Base-by-base conservation (phyloP, 2,797 vertebrate genomes). In the Leucoraja ocellata region DNA sequence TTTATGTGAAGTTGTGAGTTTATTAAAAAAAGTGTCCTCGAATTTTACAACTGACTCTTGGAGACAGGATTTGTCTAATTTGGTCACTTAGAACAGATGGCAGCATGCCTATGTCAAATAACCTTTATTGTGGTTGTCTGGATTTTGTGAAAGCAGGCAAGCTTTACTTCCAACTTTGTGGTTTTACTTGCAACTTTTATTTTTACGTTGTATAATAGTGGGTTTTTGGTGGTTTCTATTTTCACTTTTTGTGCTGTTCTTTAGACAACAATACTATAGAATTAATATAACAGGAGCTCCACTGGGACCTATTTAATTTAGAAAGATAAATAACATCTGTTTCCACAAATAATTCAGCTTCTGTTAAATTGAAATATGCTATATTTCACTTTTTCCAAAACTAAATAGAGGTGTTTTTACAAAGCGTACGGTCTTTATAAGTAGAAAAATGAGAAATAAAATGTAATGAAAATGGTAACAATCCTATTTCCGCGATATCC, bases 111-210 rank as follows among this genome's bases (percentile, higher is more conserved):
- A 21, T 68, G 61, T 88, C 28, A 88, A 65, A 88, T 18, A 88
- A 18, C 61, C 32, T 65, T 65, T 32, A 13, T 65, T 88, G 84
- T 88, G 83, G 83, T 88, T 88, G 28, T 91, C 68, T 91, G 9
- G 46, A 74, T 74, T 74, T 92, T 39, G 16, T 54, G 23, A 11
- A 54, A 25, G 25, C 32, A 11, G 11, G 5, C 90, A 74, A 71
- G 21, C 90, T 76, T 74, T 74, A 74, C 18, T 54, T 74, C 36
- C 39, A 92, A 54, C 25, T 28, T 92, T 92, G 90, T 92, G 90
- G 90, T 74, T 90, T 92, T 54, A 46, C 23, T 92, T 92, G 65
- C 46, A 71, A 46, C 65, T 92, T 76, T 73, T 91, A 91, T 73
- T 58, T 92, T 76, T 76, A 68, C 74, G 23, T 91, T 91, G 23